Percentiles rank a stretch among this genome's conserved stretches.
Conservation (phyloP, 2,888 invertebrate genomes). For the Diaphora mendica region DNA sequence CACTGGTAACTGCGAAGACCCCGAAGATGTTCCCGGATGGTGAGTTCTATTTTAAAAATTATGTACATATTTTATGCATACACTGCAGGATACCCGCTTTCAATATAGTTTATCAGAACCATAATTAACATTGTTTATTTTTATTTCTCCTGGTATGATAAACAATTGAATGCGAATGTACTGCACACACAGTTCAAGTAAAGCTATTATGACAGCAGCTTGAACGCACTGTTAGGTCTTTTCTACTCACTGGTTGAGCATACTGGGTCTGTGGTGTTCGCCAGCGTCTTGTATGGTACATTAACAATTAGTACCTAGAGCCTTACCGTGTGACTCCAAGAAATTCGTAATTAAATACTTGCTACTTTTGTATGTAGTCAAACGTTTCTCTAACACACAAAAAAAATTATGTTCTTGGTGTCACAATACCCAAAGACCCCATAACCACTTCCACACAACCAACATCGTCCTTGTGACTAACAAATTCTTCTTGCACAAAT, state of each 20-base stretch:
- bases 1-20: conserved; percentile 97
- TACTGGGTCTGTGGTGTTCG: conserved; percentile 71
- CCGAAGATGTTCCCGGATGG: conserved; percentile 98
- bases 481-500: conserved; percentile 76
- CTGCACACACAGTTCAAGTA: conserved; percentile 67
- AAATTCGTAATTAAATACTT: conserved; percentile 7
- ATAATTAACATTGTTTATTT: conserved; percentile 15
- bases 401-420: conserved; percentile 43
- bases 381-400: not conserved
- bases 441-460: conserved; percentile 73
- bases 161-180: conserved; percentile 57
- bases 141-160: conserved; percentile 21
- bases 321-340: conserved; percentile 52
- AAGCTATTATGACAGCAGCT: conserved; percentile 68
- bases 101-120: conserved; percentile 31
- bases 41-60: conserved; percentile 82
- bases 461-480: conserved; percentile 83
- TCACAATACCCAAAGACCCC: conserved; percentile 57
- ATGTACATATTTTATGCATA: conserved; percentile 46
- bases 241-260: conserved; percentile 72
- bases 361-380: not conserved
- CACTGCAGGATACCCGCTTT: conserved; percentile 22
- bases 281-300: conserved; percentile 62
- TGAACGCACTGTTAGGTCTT: conserved; percentile 64
- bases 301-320: conserved; percentile 65